phyloP scores from a whole-genome alignment of 2,888 invertebrate genomes.

The Apomyelois bistriatella region DNA sequence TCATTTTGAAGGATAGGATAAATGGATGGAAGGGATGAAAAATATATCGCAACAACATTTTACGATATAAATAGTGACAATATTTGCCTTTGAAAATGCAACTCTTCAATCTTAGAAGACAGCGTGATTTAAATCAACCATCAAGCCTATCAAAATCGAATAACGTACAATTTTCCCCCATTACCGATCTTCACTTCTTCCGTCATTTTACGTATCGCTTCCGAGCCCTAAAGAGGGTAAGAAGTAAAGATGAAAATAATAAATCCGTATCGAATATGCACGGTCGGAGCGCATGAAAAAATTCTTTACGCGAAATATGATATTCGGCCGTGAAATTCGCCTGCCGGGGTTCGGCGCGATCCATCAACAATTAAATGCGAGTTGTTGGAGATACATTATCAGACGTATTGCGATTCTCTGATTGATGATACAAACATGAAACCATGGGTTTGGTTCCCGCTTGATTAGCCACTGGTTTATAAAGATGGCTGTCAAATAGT shows the following conservation, averaged over 20 bases:
- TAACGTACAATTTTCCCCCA: constrained; percentile 77
- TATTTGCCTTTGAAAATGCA: constrained; percentile 22
- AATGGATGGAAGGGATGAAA: too few relatives aligned
- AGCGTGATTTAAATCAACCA: constrained; percentile 65
- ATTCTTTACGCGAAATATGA: constrained; percentile 48
- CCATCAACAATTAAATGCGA: constrained; percentile 76
- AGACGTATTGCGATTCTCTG: constrained; percentile 59
- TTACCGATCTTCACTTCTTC: constrained; percentile 76
- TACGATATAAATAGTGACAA: too few relatives aligned
- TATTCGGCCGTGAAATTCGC: constrained; percentile 57
- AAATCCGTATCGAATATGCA: constrained; percentile 76
- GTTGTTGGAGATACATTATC: constrained; percentile 73
- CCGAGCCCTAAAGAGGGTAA: constrained; percentile 71
- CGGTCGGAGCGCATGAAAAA: constrained; percentile 58
- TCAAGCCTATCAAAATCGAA: constrained; percentile 78
- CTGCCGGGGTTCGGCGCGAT: constrained; percentile 47
- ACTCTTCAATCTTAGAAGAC: constrained; percentile 50
- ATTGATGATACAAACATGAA: constrained; percentile 64
- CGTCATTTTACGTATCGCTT: constrained; percentile 78
- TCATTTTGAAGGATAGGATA: too few relatives aligned
- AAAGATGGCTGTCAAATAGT: constrained; percentile 53
- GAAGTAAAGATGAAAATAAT: constrained; percentile 72
- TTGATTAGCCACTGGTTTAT: constrained; percentile 46
- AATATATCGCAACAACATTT: too few relatives aligned
- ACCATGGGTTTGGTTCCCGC: constrained; percentile 45